Conservation (phyloP, 2,113 vertebrate genomes). For the Xiphias gladius region DNA sequence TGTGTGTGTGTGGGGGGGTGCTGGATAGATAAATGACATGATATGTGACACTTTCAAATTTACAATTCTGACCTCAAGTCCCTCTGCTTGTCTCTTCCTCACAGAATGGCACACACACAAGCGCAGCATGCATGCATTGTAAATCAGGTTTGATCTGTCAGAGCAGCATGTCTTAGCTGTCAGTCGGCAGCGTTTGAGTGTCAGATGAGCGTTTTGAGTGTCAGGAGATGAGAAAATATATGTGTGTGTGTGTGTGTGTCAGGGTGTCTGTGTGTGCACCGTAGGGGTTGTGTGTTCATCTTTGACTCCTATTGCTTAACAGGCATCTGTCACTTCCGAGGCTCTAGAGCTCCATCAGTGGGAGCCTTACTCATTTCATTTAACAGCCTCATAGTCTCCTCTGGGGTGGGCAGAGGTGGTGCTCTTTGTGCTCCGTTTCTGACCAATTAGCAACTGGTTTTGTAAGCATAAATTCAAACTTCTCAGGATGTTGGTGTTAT, state of each 20-base stretch:
- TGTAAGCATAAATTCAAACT: constrained; percentile 24
- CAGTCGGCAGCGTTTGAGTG: constrained; percentile 73
- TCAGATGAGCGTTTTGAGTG: constrained; percentile 75
- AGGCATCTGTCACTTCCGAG: constrained; percentile 58
- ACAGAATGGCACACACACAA: constrained; percentile 45
- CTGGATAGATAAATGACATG: constrained; percentile 65
- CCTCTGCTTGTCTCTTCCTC: constrained; percentile 45
- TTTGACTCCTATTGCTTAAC: constrained; percentile 67
- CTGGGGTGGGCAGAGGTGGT: constrained; percentile 26
- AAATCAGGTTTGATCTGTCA: constrained; percentile 83
- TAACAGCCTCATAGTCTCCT: constrained; percentile 61
- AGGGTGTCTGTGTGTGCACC: background rate
- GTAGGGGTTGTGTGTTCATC: constrained; percentile 28
- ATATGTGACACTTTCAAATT: constrained; percentile 73
- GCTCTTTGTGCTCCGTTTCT: constrained; percentile 40
- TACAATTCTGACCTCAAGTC: constrained; percentile 76
- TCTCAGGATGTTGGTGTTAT: constrained; percentile 25
- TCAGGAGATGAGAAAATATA: constrained; percentile 63
- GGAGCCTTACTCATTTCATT: constrained; percentile 51
- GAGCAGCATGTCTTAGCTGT: constrained; percentile 74
- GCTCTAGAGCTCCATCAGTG: constrained; percentile 59
- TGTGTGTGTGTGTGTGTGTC: constrained; percentile 9
- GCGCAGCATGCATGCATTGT: constrained; percentile 60
- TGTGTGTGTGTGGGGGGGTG: background rate
- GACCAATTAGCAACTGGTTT: constrained; percentile 62